These are phyloP conservation scores for Eudemis profundana DNA, from an alignment of 2,888 invertebrate genomes.

Conservation along the genomic window DNA sequence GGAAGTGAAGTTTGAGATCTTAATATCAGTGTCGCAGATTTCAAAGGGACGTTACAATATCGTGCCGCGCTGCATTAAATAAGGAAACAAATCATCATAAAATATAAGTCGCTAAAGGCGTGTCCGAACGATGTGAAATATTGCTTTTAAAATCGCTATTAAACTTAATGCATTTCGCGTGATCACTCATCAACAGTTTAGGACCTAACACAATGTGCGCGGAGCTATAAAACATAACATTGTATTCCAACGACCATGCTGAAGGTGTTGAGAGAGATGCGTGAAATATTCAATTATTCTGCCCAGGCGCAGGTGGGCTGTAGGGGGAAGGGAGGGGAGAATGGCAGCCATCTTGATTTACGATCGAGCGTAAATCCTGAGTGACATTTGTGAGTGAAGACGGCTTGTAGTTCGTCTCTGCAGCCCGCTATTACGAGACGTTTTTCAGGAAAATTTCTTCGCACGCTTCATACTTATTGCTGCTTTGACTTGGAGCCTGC, in stretches of 20 bases:
- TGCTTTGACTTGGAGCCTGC: constrained; percentile 48
- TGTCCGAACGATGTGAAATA: constrained; percentile 80
- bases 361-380: constrained; percentile 80
- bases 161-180: constrained; percentile 80
- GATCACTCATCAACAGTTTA: constrained; percentile 84
- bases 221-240: constrained; percentile 79
- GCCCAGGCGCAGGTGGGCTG: constrained; percentile 79
- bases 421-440: constrained; percentile 64
- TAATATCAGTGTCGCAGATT: constrained; percentile 62
- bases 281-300: constrained; percentile 84
- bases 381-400: constrained; percentile 81
- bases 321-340: constrained; percentile 57
- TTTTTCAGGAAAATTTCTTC: constrained; percentile 69
- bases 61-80: constrained; percentile 61
- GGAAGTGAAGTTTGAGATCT: constrained; percentile 50
- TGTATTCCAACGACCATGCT: constrained; percentile 72
- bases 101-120: constrained; percentile 75
- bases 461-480: constrained; percentile 57
- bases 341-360: constrained; percentile 83
- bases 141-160: constrained; percentile 81
- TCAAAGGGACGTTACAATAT: constrained; percentile 61
- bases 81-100: constrained; percentile 84
- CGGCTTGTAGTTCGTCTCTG: constrained; percentile 62
- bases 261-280: constrained; percentile 83
- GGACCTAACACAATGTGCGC: constrained; percentile 81